Conservation (phyloP, 2,113 vertebrate genomes). For the Entomyzon cyanotis region DNA sequence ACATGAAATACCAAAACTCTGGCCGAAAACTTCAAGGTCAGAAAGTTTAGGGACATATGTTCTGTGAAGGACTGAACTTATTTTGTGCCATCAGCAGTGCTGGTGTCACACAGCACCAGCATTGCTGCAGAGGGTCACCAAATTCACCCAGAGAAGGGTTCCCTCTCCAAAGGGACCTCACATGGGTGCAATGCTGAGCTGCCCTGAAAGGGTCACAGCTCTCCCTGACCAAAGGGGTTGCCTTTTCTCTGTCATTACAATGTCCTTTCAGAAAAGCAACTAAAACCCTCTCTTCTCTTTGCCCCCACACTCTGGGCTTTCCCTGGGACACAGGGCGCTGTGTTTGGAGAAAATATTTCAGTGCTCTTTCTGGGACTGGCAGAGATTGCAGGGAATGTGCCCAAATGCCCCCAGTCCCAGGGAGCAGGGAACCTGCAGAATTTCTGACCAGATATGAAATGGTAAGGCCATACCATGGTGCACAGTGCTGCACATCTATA, state of each 20-base stretch:
- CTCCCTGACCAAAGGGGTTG: not conserved
- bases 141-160: not conserved
- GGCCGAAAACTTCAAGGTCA: not conserved
- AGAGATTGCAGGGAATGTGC: not conserved
- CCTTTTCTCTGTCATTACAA: not conserved
- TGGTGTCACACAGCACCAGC: not conserved
- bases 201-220: not conserved
- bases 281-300: not conserved
- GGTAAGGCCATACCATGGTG: not conserved
- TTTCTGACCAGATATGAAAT: fast-evolving
- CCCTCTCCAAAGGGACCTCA: not conserved
- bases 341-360: not conserved
- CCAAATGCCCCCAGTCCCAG: not conserved
- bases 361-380: not conserved
- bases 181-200: fast-evolving
- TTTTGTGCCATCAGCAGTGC: not conserved
- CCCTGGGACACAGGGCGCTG: not conserved
- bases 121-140: not conserved
- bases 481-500: fast-evolving
- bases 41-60: not conserved
- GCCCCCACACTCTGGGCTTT: not conserved
- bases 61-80: not conserved
- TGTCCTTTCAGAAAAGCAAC: not conserved
- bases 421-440: not conserved
- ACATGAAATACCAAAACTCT: not conserved